These are phyloP conservation scores for Rafetus swinhoei DNA, from an alignment of 2,113 vertebrate species.

Conservation along the genomic window DNA sequence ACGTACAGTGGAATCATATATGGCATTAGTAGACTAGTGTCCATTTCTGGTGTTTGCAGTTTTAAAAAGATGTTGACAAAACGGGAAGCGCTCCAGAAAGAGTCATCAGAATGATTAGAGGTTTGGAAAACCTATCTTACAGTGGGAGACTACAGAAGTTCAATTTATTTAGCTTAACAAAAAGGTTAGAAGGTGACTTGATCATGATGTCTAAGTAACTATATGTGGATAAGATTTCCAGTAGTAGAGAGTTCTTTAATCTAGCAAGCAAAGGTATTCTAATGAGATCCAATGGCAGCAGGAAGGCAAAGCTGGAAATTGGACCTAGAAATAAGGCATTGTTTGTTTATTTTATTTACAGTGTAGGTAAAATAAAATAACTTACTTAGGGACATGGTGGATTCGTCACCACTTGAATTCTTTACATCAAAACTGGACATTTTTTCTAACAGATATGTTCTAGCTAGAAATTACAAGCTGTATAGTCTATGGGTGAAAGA, in stretches of 20 bases:
- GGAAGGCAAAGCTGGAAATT: background rate
- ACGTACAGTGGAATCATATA: background rate
- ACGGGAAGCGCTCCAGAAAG: background rate
- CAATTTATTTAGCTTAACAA: accelerated
- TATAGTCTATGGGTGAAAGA: background rate
- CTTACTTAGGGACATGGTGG: background rate
- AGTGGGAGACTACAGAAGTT: background rate
- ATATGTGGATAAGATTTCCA: background rate
- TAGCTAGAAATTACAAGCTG: background rate
- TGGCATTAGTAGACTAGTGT: background rate
- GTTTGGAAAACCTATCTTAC: background rate
- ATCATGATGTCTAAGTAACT: background rate
- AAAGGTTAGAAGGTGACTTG: background rate
- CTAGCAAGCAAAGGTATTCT: background rate
- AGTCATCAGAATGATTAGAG: background rate
- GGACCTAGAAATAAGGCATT: background rate
- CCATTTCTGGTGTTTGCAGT: background rate
- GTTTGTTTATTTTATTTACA: background rate
- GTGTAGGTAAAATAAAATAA: background rate
- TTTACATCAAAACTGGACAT: background rate
- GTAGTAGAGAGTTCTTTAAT: background rate
- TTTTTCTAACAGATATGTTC: background rate
- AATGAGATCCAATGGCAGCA: background rate
- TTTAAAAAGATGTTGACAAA: background rate
- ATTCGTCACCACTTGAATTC: background rate